Base-by-base conservation (phyloP, 2,888 invertebrate genomes). In the Orchesellides sinensis region DNA sequence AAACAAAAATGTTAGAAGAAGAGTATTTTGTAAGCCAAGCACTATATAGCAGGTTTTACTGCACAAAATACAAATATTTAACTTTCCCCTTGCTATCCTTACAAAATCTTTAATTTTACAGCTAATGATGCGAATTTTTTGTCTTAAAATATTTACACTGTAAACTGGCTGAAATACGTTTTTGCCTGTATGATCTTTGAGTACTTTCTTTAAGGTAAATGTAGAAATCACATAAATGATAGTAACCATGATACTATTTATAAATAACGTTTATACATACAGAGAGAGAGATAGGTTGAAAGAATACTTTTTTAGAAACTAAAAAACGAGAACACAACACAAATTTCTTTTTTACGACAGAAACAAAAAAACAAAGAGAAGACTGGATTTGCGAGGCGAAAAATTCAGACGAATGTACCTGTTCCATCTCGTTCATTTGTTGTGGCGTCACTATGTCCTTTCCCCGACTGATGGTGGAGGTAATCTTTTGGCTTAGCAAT, bases 371-470 rank as follows among this genome's bases (percentile, higher is more conserved):
- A 25, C n/a, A n/a, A n/a, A 61, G 29, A 10, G 17, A 17, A n/a
- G 59, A 19, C 32, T 1, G 14, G 1, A 61, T 32, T 32, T 4
- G 23, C 8, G 23, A 56, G 8, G 3, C n/a, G n/a, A n/a, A n/a
- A n/a, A n/a, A n/a, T 19, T 45, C 10, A 21, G 45, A 21, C 45
- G 12, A 49, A 8, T n/a, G 27, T 83, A 83, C 82, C 82, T 83
- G 82, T 75, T 61, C 82, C 82, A 66, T 81, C 81, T 66, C 80
- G 82, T n/a, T 82, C 82, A 63, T 75, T 82, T 21, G 72, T 49
- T 17, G 56, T 54, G 14, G 79, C 63, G 23, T 59, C 72, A 73
- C 66, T 54, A 52, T 72, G 77, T 65, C 70, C 75, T 54, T 40
- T 83, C 23, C 82, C 82, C 8, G 35, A n/a, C 29, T 35, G 27